Evolutionary conservation across 2,797 vertebrate species (phyloP), one percentile per base, ranked within the genome.

Genomic region (Pteropus rufus): DNA sequence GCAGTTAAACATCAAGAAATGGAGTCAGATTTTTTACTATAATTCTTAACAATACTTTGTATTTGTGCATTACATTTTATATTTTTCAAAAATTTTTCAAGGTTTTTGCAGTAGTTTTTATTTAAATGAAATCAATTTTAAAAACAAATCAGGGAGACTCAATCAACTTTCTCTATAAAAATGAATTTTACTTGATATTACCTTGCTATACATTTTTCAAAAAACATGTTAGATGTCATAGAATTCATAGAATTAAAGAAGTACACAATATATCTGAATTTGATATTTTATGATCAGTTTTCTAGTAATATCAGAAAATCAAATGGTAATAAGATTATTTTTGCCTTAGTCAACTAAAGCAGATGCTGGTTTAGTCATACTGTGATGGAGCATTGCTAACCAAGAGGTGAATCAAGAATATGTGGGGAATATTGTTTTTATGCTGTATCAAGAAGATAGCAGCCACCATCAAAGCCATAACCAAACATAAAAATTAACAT

Each of bases 131-230:
- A 72, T 70, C n/a, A 36, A 91, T 31, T 81, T 92, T 54, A 94
- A 73, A 91, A 41, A 92, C 49, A 77, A 83, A 93, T 88, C 81
- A 76, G 26, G 14, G 44, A 89, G 23, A 49, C 16, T 93, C 54
- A 23, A 86, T 69, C 73, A 76, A 93, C 14, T 39, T 77, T 76
- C 94, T 56, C 69, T 86, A 79, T 31, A 91, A 92, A 94, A 86
- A 49, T 88, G 29, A 15, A 65, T 84, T 94, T 93, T 75, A 64
- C 36, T 76, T 49, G 44, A 58, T 34, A 90, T 85, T 44, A 72
- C 93, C 70, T 92, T 79, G 29, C 36, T 69, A 69, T 12, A 29
- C 29, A 90, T 65, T 87, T 95, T 96, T 82, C 44, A 39, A 77
- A 89, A 91, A 39, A 26, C 11, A 70, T 52, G 58, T 65, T 39